These are phyloP conservation scores for Myotis brandtii DNA, from an alignment of 2,113 vertebrate species.

Conservation along the genomic window DNA sequence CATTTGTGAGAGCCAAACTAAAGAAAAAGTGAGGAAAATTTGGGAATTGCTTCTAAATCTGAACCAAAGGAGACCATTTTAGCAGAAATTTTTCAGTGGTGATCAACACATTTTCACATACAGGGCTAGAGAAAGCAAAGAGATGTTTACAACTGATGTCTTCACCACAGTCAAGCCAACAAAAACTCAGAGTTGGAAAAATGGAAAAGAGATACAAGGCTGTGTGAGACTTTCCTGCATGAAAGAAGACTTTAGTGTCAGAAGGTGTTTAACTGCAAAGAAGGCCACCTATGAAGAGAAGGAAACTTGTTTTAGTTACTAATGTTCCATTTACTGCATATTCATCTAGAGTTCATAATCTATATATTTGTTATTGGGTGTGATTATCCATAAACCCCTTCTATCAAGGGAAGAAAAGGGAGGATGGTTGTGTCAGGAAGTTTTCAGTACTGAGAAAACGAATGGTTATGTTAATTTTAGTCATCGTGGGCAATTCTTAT, in stretches of 20 bases:
- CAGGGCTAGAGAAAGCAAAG: not conserved
- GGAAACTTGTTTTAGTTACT: not conserved
- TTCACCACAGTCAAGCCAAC: constrained; percentile 25
- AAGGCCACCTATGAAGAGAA: not conserved
- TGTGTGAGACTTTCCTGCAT: not conserved
- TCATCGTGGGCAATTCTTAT: not conserved
- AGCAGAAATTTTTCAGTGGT: not conserved
- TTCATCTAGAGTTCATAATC: not conserved
- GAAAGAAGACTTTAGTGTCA: constrained; percentile 17
- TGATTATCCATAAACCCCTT: not conserved
- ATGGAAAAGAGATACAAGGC: not conserved
- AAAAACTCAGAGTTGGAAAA: not conserved
- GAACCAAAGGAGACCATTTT: not conserved
- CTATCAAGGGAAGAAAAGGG: not conserved
- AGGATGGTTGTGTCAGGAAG: not conserved
- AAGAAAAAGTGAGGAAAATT: not conserved
- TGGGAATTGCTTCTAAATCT: not conserved
- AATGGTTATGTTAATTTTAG: constrained; percentile 26
- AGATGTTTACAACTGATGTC: not conserved
- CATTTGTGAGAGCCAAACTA: not conserved
- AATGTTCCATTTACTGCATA: not conserved
- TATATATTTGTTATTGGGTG: not conserved
- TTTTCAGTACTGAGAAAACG: not conserved
- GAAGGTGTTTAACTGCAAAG: not conserved
- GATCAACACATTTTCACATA: not conserved